These are phyloP conservation scores for Harpalus rubripes DNA, from an alignment of 2,888 invertebrate genomes.

Conservation along the genomic window DNA sequence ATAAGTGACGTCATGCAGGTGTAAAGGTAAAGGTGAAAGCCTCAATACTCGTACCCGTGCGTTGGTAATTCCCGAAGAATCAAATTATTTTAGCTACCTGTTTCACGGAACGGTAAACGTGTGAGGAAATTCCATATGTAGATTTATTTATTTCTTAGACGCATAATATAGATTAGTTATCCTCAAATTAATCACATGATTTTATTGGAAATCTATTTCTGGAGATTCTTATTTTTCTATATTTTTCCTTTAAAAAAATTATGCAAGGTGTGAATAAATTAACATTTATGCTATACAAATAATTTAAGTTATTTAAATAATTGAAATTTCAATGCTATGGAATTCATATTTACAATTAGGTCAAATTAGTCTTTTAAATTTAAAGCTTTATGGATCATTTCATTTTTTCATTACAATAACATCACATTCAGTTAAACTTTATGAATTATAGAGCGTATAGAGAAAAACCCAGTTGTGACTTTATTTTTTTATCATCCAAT, in stretches of 20 bases:
- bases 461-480: too few species aligned
- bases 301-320: background rate
- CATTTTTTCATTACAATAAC: too few species aligned
- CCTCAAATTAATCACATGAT: background rate
- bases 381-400: too few species aligned
- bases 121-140: constrained; percentile 33
- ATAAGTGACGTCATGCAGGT: constrained; percentile 31
- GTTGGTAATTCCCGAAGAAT: constrained; percentile 50
- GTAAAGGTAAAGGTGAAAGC: constrained; percentile 53
- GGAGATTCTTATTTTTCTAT: too few species aligned
- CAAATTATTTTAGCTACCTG: constrained; percentile 18
- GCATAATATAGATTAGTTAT: constrained; percentile 23
- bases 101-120: constrained; percentile 29
- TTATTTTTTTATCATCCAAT: too few species aligned
- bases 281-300: background rate
- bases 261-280: background rate
- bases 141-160: constrained; percentile 9
- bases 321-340: background rate
- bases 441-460: too few species aligned
- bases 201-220: too few species aligned
- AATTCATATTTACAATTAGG: background rate
- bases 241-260: too few species aligned
- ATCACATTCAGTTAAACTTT: too few species aligned
- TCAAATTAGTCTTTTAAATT: too few species aligned
- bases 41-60: constrained; percentile 21